Percentiles rank a stretch among this genome's conserved stretches.
phyloP scores from a whole-genome alignment of 2,113 vertebrate genomes.

The Lipotes vexillifer region DNA sequence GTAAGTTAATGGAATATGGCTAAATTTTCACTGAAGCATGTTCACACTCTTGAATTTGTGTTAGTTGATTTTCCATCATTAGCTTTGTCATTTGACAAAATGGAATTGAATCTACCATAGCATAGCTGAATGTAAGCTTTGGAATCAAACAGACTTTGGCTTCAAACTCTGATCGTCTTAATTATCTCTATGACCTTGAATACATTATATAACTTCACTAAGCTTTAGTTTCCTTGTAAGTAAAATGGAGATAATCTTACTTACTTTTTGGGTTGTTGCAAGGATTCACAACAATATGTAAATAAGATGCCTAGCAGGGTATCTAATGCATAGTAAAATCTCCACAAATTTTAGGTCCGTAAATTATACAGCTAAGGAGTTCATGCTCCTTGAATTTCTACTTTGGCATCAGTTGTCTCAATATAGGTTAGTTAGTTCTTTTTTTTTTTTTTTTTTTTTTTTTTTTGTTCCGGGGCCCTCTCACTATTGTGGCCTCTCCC shows the following conservation, averaged over 20 bases:
- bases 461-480: no score
- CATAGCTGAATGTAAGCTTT: background rate
- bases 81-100: slow-evolving; percentile 16
- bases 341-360: background rate
- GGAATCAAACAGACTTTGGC: background rate
- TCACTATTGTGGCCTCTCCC: no score
- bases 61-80: background rate
- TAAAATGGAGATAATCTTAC: background rate
- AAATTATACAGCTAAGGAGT: background rate
- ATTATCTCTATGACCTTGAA: background rate
- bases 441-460: background rate
- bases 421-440: background rate
- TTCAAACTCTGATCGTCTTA: background rate
- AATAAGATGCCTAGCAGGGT: background rate
- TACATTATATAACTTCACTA: background rate
- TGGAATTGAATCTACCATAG: background rate
- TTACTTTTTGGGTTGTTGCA: background rate
- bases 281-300: background rate
- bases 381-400: background rate
- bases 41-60: background rate
- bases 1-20: background rate
- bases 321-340: background rate
- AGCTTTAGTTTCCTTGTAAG: slow-evolving; percentile 20
- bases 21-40: background rate
- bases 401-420: background rate